phyloP scores from a whole-genome alignment of 64 coral and sea anemone species.

The Pocillopora verrucosa region DNA sequence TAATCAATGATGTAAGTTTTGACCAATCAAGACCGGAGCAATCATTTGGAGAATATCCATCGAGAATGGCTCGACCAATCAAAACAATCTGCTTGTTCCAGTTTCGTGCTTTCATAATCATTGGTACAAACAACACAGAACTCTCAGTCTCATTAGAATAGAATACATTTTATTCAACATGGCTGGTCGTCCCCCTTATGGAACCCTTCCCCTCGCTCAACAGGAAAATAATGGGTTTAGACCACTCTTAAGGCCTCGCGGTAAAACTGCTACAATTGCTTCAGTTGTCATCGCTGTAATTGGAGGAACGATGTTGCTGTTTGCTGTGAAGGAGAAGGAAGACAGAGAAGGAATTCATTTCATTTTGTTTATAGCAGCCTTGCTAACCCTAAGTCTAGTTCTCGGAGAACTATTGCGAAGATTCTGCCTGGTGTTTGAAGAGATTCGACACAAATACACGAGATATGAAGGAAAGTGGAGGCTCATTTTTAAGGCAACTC shows the following conservation, averaged over 20 bases:
- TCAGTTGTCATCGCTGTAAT: background rate
- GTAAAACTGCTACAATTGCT: background rate
- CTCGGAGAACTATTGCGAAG: slow-evolving; percentile 47
- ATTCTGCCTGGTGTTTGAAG: slow-evolving; percentile 67
- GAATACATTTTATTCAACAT: no score
- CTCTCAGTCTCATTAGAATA: no score
- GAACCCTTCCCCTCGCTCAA: background rate
- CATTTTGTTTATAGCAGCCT: slow-evolving; percentile 13
- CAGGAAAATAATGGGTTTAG: slow-evolving; percentile 63
- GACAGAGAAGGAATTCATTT: no score
- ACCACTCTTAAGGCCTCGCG: slow-evolving; percentile 39
- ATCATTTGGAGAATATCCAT: no score
- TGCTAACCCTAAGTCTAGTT: slow-evolving; percentile 14
- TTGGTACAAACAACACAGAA: no score
- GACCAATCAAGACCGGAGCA: no score
- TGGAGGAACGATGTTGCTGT: background rate
- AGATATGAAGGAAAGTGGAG: slow-evolving; percentile 52
- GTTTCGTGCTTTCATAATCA: no score
- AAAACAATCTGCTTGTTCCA: no score
- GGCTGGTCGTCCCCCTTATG: no score
- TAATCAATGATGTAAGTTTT: no score
- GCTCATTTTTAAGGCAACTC: slow-evolving; percentile 25
- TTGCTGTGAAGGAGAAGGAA: no score
- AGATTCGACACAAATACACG: slow-evolving; percentile 45
- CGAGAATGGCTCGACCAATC: no score